A percentile compares a stretch with the other conserved stretches of the same genome.
phyloP scores from a whole-genome alignment of 1,140 invertebrate species.

The Drosophila oshimai region DNA sequence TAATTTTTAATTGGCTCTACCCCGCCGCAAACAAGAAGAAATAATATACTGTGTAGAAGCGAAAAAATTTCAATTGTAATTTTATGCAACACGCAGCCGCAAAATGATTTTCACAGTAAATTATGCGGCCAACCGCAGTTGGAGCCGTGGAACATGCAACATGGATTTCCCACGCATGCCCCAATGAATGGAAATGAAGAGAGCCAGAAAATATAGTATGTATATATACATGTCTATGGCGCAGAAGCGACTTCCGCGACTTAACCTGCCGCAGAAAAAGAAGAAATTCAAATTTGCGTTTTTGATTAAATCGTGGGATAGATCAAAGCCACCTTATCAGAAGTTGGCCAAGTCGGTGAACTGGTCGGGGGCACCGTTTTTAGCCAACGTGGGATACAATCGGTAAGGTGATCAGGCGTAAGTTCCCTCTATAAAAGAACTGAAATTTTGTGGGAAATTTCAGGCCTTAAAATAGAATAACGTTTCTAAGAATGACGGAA shows the following conservation, averaged over 20 bases:
- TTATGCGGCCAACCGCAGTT: slow-evolving; percentile 75
- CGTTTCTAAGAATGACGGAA: slow-evolving; percentile 14
- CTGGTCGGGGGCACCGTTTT: not conserved
- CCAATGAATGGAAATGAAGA: slow-evolving; percentile 52
- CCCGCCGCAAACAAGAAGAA: slow-evolving; percentile 27
- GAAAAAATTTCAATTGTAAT: slow-evolving; percentile 65
- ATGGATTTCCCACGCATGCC: slow-evolving; percentile 71
- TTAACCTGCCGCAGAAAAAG: slow-evolving; percentile 9
- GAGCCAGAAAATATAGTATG: not conserved
- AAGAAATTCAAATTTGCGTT: slow-evolving; percentile 64
- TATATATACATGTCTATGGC: not conserved
- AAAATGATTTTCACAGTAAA: slow-evolving; percentile 77
- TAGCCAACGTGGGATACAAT: slow-evolving; percentile 43
- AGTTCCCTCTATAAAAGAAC: not conserved
- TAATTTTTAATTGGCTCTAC: slow-evolving; percentile 61
- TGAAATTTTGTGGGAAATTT: slow-evolving; percentile 4
- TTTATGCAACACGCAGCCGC: slow-evolving; percentile 76
- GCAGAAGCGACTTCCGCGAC: slow-evolving; percentile 60
- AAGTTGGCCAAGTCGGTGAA: slow-evolving; percentile 30
- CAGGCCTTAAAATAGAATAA: not conserved
- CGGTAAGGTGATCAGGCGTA: not conserved
- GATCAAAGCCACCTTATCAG: slow-evolving; percentile 59
- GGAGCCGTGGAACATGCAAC: slow-evolving; percentile 51
- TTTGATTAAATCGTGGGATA: slow-evolving; percentile 81
- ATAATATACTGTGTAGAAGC: not conserved